Evolutionary conservation across 2,113 vertebrate species (phyloP).

Genomic region (Saccopteryx bilineata): DNA sequence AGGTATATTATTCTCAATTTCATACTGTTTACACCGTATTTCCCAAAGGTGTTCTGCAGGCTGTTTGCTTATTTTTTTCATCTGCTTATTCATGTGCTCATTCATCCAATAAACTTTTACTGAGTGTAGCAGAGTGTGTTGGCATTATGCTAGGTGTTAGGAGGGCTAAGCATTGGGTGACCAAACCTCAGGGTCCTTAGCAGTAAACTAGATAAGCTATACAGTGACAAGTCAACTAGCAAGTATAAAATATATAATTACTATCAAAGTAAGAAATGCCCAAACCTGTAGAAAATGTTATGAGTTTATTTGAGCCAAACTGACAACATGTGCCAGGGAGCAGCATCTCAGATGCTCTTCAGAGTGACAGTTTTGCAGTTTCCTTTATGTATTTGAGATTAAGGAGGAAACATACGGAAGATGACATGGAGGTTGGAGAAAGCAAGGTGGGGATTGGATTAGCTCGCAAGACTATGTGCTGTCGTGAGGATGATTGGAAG

Average conservation of each 20-base stretch:
- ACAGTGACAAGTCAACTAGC: neutral
- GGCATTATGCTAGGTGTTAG: neutral
- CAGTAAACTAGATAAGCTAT: neutral
- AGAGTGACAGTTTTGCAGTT: neutral
- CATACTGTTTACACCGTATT: neutral
- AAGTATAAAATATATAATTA: conserved; percentile 20
- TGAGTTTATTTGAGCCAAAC: neutral
- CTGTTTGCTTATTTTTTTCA: neutral
- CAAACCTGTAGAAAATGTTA: neutral
- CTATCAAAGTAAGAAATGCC: neutral
- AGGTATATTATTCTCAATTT: conserved; percentile 35
- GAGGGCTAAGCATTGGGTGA: neutral
- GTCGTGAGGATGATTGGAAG: neutral
- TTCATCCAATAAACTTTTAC: conserved; percentile 2
- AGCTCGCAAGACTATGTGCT: neutral
- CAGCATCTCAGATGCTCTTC: neutral
- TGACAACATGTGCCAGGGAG: neutral
- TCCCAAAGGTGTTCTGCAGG: neutral
- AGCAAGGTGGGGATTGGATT: neutral
- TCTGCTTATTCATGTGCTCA: neutral
- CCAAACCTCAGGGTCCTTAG: neutral
- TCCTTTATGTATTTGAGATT: neutral
- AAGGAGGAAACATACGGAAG: neutral
- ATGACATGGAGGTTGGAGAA: neutral
- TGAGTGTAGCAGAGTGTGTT: neutral